These are phyloP conservation scores for Camponotus vicinus DNA, from an alignment of 1,140 invertebrate genomes.

Conservation along the genomic window DNA sequence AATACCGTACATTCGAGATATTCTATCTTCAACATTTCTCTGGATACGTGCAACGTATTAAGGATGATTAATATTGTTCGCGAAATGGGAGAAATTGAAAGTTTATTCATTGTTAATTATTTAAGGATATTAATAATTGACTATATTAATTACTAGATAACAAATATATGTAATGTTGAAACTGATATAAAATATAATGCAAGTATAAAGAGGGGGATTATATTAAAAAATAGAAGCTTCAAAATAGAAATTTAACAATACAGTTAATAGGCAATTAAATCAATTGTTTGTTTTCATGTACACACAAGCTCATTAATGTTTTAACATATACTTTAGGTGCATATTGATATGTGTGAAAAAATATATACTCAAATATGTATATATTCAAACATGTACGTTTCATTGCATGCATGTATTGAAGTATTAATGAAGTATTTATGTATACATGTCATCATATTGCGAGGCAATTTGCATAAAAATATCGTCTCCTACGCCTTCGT, in stretches of 20 bases:
- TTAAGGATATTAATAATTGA: slow-evolving; percentile 5
- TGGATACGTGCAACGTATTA: neutral
- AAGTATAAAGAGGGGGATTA: no score
- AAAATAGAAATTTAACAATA: neutral
- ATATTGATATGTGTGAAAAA: no score
- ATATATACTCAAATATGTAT: no score
- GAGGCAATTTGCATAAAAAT: slow-evolving; percentile 7
- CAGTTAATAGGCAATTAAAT: slow-evolving; percentile 14
- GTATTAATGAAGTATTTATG: no score
- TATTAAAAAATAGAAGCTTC: neutral
- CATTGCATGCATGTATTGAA: no score
- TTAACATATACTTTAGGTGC: no score
- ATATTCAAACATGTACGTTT: no score
- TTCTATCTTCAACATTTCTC: slow-evolving; percentile 24
- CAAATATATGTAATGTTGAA: neutral
- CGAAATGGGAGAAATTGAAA: neutral
- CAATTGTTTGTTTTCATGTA: neutral
- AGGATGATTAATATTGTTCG: neutral
- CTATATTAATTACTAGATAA: neutral
- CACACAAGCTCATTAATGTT: no score
- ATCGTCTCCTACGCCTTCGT: neutral
- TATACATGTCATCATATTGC: neutral
- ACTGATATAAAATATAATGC: neutral
- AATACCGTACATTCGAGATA: slow-evolving; percentile 35
- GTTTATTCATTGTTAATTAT: neutral